Percentiles rank a stretch among this genome's conserved stretches.
Conservation (phyloP, 1,140 invertebrate genomes). For the Zeugodacus cucurbitae region DNA sequence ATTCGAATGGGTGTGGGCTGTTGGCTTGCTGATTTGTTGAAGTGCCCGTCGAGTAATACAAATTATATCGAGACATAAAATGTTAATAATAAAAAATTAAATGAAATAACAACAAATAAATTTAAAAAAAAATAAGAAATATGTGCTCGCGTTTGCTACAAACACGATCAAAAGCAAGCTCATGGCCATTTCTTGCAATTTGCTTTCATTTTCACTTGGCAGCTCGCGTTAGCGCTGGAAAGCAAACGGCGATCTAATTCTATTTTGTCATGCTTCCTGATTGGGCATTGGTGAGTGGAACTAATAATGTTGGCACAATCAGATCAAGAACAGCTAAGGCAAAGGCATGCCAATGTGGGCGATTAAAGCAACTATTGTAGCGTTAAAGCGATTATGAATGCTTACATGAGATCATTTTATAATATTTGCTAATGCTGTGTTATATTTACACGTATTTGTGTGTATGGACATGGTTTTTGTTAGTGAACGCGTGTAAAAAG, state of each 20-base stretch:
- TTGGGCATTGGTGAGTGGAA: conserved; percentile 21
- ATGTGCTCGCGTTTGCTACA: background rate
- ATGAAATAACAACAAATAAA: background rate
- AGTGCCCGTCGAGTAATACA: background rate
- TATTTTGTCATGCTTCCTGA: conserved; percentile 26
- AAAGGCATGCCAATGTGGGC: background rate
- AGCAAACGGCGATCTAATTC: background rate
- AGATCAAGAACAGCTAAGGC: background rate
- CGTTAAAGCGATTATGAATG: background rate
- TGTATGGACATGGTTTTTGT: too few relatives aligned
- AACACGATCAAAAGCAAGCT: background rate
- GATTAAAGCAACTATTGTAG: background rate
- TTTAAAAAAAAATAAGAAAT: too few relatives aligned
- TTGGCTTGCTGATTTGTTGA: background rate
- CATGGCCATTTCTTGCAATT: background rate
- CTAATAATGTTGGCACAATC: conserved; percentile 2
- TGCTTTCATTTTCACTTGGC: conserved; percentile 23
- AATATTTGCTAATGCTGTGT: background rate
- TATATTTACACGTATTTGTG: too few relatives aligned
- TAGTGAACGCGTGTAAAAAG: too few relatives aligned
- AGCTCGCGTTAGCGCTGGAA: background rate
- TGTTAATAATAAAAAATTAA: background rate
- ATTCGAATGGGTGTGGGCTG: background rate
- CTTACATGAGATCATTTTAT: conserved; percentile 29
- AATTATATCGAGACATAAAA: background rate